A percentile compares a stretch with the other conserved stretches of the same genome.
phyloP scores from a whole-genome alignment of 1,140 invertebrate genomes.

The Leguminivora glycinivorella region DNA sequence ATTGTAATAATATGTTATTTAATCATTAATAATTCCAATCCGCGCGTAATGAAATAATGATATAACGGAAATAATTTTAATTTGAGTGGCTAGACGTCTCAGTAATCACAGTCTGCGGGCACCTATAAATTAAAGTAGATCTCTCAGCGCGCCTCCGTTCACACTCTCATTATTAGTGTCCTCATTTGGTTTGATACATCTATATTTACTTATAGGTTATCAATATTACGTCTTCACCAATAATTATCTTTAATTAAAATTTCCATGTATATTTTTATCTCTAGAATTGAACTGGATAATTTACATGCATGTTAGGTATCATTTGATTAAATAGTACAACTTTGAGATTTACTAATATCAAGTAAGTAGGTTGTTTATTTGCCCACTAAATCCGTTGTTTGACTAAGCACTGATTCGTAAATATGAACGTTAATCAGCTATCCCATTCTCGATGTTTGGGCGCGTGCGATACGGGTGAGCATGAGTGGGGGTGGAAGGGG shows the following conservation, averaged over 20 bases:
- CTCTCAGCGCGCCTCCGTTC: neutral
- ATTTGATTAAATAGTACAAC: too few relatives aligned
- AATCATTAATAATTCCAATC: too few relatives aligned
- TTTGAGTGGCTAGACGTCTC: neutral
- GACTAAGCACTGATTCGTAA: slow-evolving; percentile 39
- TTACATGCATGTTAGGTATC: too few relatives aligned
- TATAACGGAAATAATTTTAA: too few relatives aligned
- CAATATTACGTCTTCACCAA: neutral
- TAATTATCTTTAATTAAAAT: neutral
- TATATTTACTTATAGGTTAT: too few relatives aligned
- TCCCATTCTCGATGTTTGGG: slow-evolving; percentile 53
- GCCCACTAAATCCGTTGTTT: neutral
- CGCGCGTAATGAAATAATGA: too few relatives aligned
- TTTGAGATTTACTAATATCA: too few relatives aligned
- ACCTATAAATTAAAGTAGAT: slow-evolving; percentile 12
- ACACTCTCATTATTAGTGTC: neutral
- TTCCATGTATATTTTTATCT: too few relatives aligned
- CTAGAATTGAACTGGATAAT: too few relatives aligned
- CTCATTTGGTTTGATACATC: neutral
- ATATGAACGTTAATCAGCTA: slow-evolving; percentile 45
- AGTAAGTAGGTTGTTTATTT: neutral
- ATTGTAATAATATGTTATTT: too few relatives aligned
- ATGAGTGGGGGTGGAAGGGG: slow-evolving; percentile 17
- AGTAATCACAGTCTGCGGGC: neutral
- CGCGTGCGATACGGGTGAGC: slow-evolving; percentile 38